Base-by-base conservation (phyloP, 2,797 vertebrate genomes). In the Gymnoscopelus microlampas region DNA sequence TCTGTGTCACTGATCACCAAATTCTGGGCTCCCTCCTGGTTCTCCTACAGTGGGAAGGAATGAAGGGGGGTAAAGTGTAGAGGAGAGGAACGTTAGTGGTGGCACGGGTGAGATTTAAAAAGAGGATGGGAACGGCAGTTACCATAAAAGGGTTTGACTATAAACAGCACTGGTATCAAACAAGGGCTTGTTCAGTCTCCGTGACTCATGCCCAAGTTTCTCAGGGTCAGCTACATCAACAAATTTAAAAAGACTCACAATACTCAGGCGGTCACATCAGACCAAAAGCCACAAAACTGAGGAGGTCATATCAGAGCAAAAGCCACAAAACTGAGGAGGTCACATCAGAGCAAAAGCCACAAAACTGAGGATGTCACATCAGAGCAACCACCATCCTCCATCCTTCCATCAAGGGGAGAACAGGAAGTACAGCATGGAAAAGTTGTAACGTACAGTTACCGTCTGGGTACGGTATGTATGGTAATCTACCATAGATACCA, bases 1-100 rank as follows among this genome's bases (percentile, higher is more conserved):
- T 98, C 96, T 0, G 98, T 98, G 66, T 97, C 86, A 0, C 83
- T 89, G 82, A 98, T 98, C 62, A 95, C 88, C 90, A 99, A 91
- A 71, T 90, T 85, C 50, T 94, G 80, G 15, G 78, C 94, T 3
- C 94, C 95, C 63, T 98, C 96, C 0, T 99, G 95, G 91, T 99
- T 95, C 89, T 99, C 98, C 98, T 99, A 73, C 81, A 79, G 77
- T 74, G 3, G 26, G 24, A 8, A n/a, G 8, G 2, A 13, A 39
- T 3, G n/a, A 4, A n/a, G 4, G n/a, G 29, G 44, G 10, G 26
- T 26, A 19, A 19, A n/a, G 32, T 14, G 15, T 1, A 51, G 19
- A 32, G 39, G 9, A 26, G 24, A 57, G n/a, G 2, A n/a, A 29
- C 56, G 9, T 44, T 44, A 58, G 24, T 4, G 32, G 32, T 26